A percentile compares a stretch with the other conserved stretches of the same genome.
Evolutionary conservation across 1,140 invertebrate genomes (phyloP).

Genomic region (Vollenhovia emeryi): DNA sequence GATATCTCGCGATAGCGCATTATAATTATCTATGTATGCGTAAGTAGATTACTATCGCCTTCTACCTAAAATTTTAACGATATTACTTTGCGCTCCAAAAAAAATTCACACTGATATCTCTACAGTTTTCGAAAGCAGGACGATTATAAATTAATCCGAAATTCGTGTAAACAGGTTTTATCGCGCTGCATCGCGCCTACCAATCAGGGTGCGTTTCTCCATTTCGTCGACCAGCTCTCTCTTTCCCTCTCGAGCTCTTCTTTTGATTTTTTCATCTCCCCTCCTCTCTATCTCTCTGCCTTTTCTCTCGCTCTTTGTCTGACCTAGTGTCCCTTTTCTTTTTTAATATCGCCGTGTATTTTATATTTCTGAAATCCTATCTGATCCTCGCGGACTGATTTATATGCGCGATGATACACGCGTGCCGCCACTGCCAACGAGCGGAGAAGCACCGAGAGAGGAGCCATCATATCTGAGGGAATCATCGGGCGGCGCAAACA

Average conservation of each 20-base stretch:
- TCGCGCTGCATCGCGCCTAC: constrained; percentile 67
- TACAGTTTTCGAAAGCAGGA: constrained; percentile 24
- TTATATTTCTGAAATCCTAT: constrained; percentile 85
- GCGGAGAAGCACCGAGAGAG: constrained; percentile 62
- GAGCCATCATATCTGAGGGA: constrained; percentile 81
- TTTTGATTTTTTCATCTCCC: constrained; percentile 32
- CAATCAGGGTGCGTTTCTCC: constrained; percentile 67
- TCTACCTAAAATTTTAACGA: neutral
- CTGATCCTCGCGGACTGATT: constrained; percentile 84
- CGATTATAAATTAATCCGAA: constrained; percentile 71
- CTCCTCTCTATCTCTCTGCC: constrained; percentile 24
- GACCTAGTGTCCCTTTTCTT: constrained; percentile 70
- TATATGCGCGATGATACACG: constrained; percentile 85
- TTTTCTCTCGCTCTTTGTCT: constrained; percentile 30
- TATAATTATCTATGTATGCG: neutral
- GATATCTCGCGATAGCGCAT: neutral
- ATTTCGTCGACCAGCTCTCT: constrained; percentile 31
- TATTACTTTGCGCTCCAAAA: neutral
- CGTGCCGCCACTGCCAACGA: constrained; percentile 84
- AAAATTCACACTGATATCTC: neutral
- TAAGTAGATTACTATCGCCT: neutral
- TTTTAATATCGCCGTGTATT: constrained; percentile 81
- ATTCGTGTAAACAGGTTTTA: constrained; percentile 71
- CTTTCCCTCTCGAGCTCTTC: neutral
- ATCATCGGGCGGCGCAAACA: constrained; percentile 83